phyloP scores from a whole-genome alignment of 2,113 vertebrate species.

The Hyaena hyaena region DNA sequence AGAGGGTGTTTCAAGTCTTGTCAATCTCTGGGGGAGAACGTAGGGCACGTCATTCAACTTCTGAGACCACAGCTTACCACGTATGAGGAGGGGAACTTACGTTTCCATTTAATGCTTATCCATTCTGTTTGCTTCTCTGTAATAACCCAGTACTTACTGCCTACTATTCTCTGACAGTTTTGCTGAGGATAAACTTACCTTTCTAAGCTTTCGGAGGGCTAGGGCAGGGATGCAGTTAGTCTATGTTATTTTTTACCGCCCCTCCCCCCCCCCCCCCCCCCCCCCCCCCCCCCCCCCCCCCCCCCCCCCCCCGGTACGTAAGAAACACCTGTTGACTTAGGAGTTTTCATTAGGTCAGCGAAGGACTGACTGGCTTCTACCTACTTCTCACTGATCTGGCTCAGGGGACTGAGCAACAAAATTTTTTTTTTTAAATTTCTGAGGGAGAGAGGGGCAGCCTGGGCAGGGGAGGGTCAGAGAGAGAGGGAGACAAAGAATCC shows the following conservation, averaged over 20 bases:
- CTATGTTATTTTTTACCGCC: too few species aligned
- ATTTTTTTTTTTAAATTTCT: too few species aligned
- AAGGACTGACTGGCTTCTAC: background rate
- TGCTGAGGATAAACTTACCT: background rate
- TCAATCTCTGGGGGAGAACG: background rate
- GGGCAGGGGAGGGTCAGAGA: too few species aligned
- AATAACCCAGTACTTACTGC: background rate
- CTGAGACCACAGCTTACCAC: conserved; percentile 14
- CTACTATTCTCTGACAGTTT: conserved; percentile 7
- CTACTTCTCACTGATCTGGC: background rate
- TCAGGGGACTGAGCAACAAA: background rate
- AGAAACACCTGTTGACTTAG: background rate
- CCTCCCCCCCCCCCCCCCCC: too few species aligned
- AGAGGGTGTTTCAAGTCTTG: background rate
- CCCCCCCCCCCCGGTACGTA: background rate
- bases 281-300: too few species aligned
- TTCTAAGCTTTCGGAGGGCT: background rate
- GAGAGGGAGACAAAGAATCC: too few species aligned
- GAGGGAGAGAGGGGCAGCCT: too few species aligned
- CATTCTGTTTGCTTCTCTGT: conserved; percentile 4
- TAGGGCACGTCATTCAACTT: background rate
- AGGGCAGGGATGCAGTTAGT: background rate
- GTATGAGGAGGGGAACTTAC: background rate
- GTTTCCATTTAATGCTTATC: background rate
- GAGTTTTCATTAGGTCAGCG: background rate